These are phyloP conservation scores for Numenius phaeopus DNA, from an alignment of 2,797 vertebrate species.

Conservation along the genomic window DNA sequence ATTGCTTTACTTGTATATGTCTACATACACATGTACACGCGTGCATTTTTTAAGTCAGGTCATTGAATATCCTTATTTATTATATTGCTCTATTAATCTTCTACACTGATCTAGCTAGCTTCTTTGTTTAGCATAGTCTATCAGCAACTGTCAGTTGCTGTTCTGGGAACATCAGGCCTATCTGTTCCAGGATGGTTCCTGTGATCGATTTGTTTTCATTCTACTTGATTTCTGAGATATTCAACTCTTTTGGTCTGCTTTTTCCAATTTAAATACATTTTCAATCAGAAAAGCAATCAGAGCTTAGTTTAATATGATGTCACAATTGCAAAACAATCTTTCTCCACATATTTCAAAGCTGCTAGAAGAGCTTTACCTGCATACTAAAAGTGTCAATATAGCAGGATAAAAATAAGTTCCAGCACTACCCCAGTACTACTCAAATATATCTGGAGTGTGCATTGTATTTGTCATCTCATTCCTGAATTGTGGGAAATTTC, in stretches of 20 bases:
- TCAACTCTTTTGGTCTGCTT: not conserved
- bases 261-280: not conserved
- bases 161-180: not conserved
- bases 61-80: not conserved
- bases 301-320: not conserved
- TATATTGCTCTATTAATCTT: not conserved
- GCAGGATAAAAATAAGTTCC: not conserved
- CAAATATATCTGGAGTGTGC: not conserved
- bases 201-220: not conserved
- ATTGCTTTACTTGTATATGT: not conserved
- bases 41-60: not conserved
- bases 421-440: not conserved
- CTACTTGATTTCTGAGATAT: not conserved
- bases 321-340: not conserved
- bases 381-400: not conserved
- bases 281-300: not conserved
- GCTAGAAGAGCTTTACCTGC: not conserved
- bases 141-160: not conserved
- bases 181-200: not conserved
- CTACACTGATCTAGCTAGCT: not conserved
- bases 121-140: not conserved
- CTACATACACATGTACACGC: not conserved
- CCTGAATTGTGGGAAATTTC: not conserved
- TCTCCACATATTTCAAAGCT: not conserved
- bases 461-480: not conserved